Conservation (phyloP, 2,888 invertebrate genomes). For the Ectemnius continuus region DNA sequence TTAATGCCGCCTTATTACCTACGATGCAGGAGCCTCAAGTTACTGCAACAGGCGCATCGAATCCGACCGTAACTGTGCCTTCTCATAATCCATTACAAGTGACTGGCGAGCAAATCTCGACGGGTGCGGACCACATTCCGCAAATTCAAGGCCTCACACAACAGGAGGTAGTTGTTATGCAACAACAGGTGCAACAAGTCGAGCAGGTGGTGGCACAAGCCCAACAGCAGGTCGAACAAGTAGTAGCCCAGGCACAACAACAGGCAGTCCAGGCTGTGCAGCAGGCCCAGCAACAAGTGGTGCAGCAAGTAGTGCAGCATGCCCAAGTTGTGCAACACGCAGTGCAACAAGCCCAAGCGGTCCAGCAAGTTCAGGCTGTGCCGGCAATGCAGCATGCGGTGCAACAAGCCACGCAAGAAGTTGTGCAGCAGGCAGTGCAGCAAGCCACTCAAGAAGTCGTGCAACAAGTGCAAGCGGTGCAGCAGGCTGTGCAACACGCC, state of each 20-base stretch:
- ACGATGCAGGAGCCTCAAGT: constrained; percentile 71
- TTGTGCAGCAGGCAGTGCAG: constrained; percentile 74
- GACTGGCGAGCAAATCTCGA: constrained; percentile 55
- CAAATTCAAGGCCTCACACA: constrained; percentile 70
- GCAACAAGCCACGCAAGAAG: constrained; percentile 72
- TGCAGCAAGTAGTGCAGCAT: constrained; percentile 75
- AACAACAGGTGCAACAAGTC: constrained; percentile 73
- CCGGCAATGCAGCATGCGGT: constrained; percentile 74
- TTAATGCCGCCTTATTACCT: constrained; percentile 72
- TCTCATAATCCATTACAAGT: constrained; percentile 66
- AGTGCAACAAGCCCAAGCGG: constrained; percentile 75
- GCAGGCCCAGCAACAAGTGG: constrained; percentile 75
- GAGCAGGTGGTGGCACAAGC: constrained; percentile 76
- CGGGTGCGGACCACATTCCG: constrained; percentile 63
- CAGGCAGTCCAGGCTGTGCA: constrained; percentile 75
- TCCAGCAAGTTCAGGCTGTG: constrained; percentile 73
- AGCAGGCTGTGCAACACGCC: constrained; percentile 75
- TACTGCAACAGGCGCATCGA: constrained; percentile 58
- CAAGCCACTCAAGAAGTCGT: constrained; percentile 74
- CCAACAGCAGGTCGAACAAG: constrained; percentile 76
- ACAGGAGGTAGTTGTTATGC: constrained; percentile 72
- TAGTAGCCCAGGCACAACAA: constrained; percentile 75
- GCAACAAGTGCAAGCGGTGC: constrained; percentile 74
- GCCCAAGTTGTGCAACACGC: constrained; percentile 76
- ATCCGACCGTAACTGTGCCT: constrained; percentile 61